phyloP scores from a whole-genome alignment of 2,113 vertebrate species.

The Spermophilus dauricus region DNA sequence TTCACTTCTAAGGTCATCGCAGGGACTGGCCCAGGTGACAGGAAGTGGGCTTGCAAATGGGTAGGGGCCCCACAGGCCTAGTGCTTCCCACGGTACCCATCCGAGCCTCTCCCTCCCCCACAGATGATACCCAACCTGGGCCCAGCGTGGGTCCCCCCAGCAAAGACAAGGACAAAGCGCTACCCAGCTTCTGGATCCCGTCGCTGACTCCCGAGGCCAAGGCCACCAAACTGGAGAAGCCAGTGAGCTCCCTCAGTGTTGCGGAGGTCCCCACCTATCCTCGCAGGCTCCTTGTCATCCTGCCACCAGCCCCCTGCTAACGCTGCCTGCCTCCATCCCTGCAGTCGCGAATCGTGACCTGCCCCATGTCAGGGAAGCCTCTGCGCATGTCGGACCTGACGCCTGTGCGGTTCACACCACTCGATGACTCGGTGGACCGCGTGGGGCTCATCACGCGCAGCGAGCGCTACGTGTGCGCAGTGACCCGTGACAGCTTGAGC shows the following conservation, averaged over 20 bases:
- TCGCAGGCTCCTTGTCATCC: no score
- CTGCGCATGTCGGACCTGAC: slow-evolving; percentile 94
- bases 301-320: not conserved
- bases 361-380: slow-evolving; percentile 94
- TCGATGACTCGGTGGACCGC: slow-evolving; percentile 91
- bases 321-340: no score
- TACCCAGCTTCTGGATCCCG: slow-evolving; percentile 97
- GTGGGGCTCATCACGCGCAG: slow-evolving; percentile 93
- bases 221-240: slow-evolving; percentile 92
- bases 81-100: not conserved
- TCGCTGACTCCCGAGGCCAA: slow-evolving; percentile 94
- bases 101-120: not conserved
- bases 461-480: slow-evolving; percentile 94
- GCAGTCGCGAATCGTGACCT: slow-evolving; percentile 92
- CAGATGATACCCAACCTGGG: slow-evolving; percentile 74
- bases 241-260: slow-evolving; percentile 86
- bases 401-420: slow-evolving; percentile 89
- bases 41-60: fast-evolving
- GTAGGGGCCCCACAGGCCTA: no score
- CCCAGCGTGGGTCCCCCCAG: not conserved
- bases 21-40: not conserved
- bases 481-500: slow-evolving; percentile 94
- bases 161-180: slow-evolving; percentile 80
- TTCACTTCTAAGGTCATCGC: slow-evolving; percentile 82
- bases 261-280: fast-evolving